Evolutionary conservation across 2,888 invertebrate species (phyloP), one percentile per base, ranked within the genome.

Genomic region (Erannis defoliaria): DNA sequence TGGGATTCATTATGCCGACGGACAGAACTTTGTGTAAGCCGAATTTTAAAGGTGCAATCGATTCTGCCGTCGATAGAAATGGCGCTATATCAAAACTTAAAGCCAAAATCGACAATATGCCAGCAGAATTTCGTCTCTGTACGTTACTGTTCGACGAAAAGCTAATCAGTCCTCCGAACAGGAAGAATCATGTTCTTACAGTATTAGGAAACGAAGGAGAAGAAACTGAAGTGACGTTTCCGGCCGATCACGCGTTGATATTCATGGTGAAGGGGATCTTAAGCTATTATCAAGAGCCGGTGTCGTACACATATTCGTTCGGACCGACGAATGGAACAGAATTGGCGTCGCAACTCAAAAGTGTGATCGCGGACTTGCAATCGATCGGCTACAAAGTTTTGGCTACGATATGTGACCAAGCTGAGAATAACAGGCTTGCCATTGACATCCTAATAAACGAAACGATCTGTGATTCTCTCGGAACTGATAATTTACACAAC

Each of bases 381-480:
- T 12, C 14, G 2, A 21, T 40, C 4, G 54, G 54, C 0, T 54
- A 19, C 23, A 43, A 10, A 43, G 54, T 54, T 5, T 6, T 54
- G 10, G 54, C 54, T 5, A 54, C 54, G 2, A 18, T 43, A 35
- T 54, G 54, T n/a, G 43, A 43, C n/a, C 54, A 43, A 6, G 43
- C 40, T 1, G 43, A 21, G 0, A 43, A 23, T 14, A 54, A 43
- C 23, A 31, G 33, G 23, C 2, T 8, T 1, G 54, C 54, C 1
- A 54, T 54, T 8, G 9, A 45, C 16, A 33, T 54, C 8, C 43
- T 54, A 0, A 45, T n/a, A 23, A 21, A 35, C 8, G 33, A 54
- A 23, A 23, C 33, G 0, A 45, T 16, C 16, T 21, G 49, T 14
- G 21, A 33, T 14, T 35, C 5, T 21, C 3, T 23, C 12, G 4